These are phyloP conservation scores for Polyergus mexicanus DNA, from an alignment of 1,140 invertebrate species.

Conservation along the genomic window DNA sequence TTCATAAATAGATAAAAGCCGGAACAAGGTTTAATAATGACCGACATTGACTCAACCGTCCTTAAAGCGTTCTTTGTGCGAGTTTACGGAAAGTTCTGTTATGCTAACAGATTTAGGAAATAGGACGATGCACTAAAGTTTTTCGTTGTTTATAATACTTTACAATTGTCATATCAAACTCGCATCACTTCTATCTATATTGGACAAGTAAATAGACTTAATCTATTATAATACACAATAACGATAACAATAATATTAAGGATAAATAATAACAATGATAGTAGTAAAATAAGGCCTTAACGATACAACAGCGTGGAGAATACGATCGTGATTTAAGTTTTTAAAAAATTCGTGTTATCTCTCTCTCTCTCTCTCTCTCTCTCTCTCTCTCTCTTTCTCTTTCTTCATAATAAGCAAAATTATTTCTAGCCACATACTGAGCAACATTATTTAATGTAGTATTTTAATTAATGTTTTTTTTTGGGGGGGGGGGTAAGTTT, in stretches of 20 bases:
- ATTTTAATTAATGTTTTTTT: slow-evolving; percentile 63
- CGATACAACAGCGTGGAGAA: slow-evolving; percentile 36
- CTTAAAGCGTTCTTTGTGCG: slow-evolving; percentile 21
- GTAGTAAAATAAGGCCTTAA: slow-evolving; percentile 55
- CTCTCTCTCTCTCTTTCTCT: slow-evolving; percentile 9
- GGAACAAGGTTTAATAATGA: slow-evolving; percentile 17
- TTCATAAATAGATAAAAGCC: neutral
- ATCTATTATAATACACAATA: slow-evolving; percentile 14
- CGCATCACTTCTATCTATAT: slow-evolving; percentile 38
- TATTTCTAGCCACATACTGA: slow-evolving; percentile 60
- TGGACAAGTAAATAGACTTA: slow-evolving; percentile 47
- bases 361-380: slow-evolving; percentile 30
- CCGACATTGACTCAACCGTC: slow-evolving; percentile 37
- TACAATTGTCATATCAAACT: slow-evolving; percentile 58
- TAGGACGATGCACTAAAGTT: neutral
- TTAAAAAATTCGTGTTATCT: slow-evolving; percentile 30
- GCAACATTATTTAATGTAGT: slow-evolving; percentile 60
- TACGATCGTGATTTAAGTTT: slow-evolving; percentile 30
- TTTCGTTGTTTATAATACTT: slow-evolving; percentile 30
- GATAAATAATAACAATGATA: slow-evolving; percentile 39
- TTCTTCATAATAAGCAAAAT: slow-evolving; percentile 17
- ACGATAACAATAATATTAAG: slow-evolving; percentile 44
- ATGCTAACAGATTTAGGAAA: neutral
- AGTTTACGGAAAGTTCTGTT: slow-evolving; percentile 10
- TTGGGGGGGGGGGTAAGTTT: no score